Evolutionary conservation across 2,888 invertebrate genomes (phyloP), one percentile per base, ranked within the genome.

Genomic region (Dryomyza anilis): DNA sequence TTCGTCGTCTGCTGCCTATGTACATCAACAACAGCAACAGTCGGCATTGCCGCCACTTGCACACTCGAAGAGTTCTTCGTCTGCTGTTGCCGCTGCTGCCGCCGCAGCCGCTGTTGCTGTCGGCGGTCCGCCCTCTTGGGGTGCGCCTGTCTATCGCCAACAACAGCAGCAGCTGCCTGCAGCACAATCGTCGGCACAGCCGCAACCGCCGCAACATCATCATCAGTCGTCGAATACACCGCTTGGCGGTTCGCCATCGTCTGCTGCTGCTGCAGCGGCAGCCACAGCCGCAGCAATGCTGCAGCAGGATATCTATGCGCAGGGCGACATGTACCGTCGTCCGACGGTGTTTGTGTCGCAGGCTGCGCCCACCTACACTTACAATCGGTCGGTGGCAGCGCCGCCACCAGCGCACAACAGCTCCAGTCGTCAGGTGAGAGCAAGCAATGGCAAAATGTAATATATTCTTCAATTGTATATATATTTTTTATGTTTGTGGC

Each of bases 271-370:
- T 45, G 71, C 72, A 23, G 67, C 69, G 23, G 66, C 45, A 4
- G 78, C 74, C 45, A 70, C 72, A 23, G 76, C 79, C 1, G 82
- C 81, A n/a, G 78, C 80, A 64, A 72, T 83, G 68, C 71, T 83
- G 64, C 80, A 82, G 65, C 82, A 82, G 39, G 83, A 83, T 55
- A 81, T 83, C 46, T 83, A 83, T 65, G 76, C 78, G 25, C 82
- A 82, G 67, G 80, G 89, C 76, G 86, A 87, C 57, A 84, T 89
- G 71, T 92, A 88, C 83, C 87, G 88, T 71, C 86, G 88, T 16
- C 87, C 87, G 52, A 87, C 89, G 50, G 90, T 91, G 52, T 91
- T 91, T 79, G 90, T 90, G 48, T 89, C 90, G 2, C 84, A 84
- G 73, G 78, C 80, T 21, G 79, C 82, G 55, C 82, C 83, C 33